Base-by-base conservation (phyloP, 2,888 invertebrate species). In the Coelinius sp. region DNA sequence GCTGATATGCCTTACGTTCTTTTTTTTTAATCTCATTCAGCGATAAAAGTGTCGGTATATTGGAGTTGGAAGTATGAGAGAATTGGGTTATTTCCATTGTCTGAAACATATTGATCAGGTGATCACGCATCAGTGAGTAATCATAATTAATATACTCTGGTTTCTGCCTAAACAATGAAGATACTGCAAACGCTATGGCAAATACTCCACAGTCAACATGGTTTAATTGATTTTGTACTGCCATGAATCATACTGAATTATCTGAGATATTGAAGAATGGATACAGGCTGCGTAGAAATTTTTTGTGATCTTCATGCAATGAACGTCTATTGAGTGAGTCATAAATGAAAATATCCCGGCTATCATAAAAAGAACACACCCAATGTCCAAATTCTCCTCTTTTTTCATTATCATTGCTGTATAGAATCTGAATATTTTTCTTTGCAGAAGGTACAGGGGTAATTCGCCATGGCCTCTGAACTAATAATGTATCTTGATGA, bases 311-410 rank as follows among this genome's bases (percentile, higher is more conserved):
- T 17, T 63, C 49, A 27, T 46, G 49, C 4, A 69, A 35, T 35
- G 14, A 24, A 20, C 27, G 10, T 1, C 2, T 12, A 12, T 63
- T 59, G 8, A 62, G 7, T n/a, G 62, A 69, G 44, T 69, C 69
- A 63, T 63, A 69, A 17, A 69, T 63, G 38, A 46, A 63, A 49
- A 69, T 46, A 7, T 66, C 38, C 10, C n/a, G 27, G 10, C 31
- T 38, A 70, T 70, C 70, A 64, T 52, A 70, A 22, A 12, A 70
- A 8, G 25, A 12, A n/a, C 63, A 64, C n/a, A n/a, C n/a, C n/a
- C n/a, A n/a, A n/a, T n/a, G n/a, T n/a, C n/a, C n/a, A n/a, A n/a
- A n/a, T n/a, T 24, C 22, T 1, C 35, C 3, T 31, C 52, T 17
- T 31, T 8, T 12, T 41, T 10, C n/a, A n/a, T 5, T 12, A n/a